Evolutionary conservation across 2,113 vertebrate genomes (phyloP), one percentile per base, ranked within the genome.

Genomic region (Austrofundulus limnaeus): DNA sequence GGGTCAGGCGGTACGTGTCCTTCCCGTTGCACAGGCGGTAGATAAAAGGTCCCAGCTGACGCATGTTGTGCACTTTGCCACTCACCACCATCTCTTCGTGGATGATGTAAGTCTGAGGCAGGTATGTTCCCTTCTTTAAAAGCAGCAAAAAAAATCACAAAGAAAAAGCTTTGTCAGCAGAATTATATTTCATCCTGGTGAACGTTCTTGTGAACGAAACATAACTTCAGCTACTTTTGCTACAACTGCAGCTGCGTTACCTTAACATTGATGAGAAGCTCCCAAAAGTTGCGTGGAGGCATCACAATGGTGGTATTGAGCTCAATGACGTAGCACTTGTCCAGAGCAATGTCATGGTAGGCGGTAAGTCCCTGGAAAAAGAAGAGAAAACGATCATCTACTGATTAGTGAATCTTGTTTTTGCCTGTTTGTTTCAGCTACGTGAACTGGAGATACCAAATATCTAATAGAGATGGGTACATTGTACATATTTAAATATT

Each of bases 21-120:
- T 96, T 97, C 54, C 94, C 94, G 0, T 87, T 93, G 90, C 96
- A 98, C 75, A 98, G 89, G 65, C 91, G 93, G 85, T 91, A 92
- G 87, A 98, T 98, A 82, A 95, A 98, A 70, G 93, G 91, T 39
- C 96, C 96, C 24, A 98, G 93, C 78, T 94, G 91, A 69, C 92
- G 92, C 85, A 95, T 92, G 91, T 98, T 95, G 11, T 85, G 92
- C 83, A 98, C 89, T 0, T 90, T 93, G 47, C 95, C 96, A 0
- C 93, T 93, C 20, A 96, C 95, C 0, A 96, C 88, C 96, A 97
- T 96, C 87, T 98, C 95, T 85, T 98, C 96, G 61, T 96, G 95
- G 83, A 98, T 93, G 64, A 98, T 93, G 91, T 98, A 98, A 0
- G 95, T 97, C 91, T 98, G 96, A 2, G 96, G 96, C 80, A 98